Base-by-base conservation (phyloP, 2,797 vertebrate genomes). In the Echiichthys vipera region DNA sequence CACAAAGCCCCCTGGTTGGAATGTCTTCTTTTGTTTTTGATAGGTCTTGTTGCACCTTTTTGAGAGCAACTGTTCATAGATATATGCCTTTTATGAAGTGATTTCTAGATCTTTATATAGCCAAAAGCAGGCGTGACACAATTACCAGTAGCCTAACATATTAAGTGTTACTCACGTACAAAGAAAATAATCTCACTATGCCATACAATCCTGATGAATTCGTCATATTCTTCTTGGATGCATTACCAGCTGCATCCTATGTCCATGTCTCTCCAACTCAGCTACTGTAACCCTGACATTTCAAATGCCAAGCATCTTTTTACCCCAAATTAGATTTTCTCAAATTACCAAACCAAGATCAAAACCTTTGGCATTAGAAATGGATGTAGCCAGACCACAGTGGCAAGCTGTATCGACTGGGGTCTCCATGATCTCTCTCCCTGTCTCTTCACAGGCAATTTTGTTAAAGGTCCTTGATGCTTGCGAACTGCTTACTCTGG, bases 391-490 rank as follows among this genome's bases (percentile, higher is more conserved):
- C 47, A 13, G 82, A 77, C 79, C 83, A 51, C 71, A 72, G 81
- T 75, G 74, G 65, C 65, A 64, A 78, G 81, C 59, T 70, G 58
- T 73, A 89, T 92, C 15, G 72, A 84, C 84, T 74, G 30, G 57
- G 77, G 78, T 87, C 88, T 89, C 80, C 47, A 46, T 85, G 84
- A 81, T 86, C 83, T 81, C 70, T 81, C 80, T 77, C 66, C 40
- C 75, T 5, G 69, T 83, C 74, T 90, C 76, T 86, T 89, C 82
- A 57, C 68, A 77, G 81, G 91, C 89, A 92, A 92, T 92, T 93
- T 84, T 84, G 90, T 91, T 92, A 93, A 94, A 93, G 89, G 88
- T 86, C 83, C 80, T 75, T 69, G 77, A 89, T 86, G 83, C 79
- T 82, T 78, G 82, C 90, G 79, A 90, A 90, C 87, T 89, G 90